A percentile compares a stretch with the other conserved stretches of the same genome.
Conservation (phyloP, 2,797 vertebrate species). For the Novumbra hubbsi region DNA sequence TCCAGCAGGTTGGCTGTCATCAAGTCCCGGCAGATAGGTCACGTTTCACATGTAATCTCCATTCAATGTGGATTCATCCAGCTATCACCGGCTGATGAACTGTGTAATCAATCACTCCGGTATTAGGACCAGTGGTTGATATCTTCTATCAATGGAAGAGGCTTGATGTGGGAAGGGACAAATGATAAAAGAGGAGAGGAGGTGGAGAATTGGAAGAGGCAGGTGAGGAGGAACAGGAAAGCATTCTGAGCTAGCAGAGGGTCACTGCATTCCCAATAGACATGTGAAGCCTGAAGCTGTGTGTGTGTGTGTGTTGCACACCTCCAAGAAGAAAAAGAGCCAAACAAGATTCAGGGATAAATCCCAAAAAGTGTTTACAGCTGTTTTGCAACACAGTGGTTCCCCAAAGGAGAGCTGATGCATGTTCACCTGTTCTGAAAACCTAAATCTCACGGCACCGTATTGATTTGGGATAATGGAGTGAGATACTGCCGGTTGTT, state of each 20-base stretch:
- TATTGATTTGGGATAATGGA: slow-evolving; percentile 10
- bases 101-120: not conserved
- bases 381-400: slow-evolving; percentile 42
- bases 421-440: slow-evolving; percentile 44
- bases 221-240: not conserved
- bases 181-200: not conserved
- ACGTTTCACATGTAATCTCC: not conserved
- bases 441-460: slow-evolving; percentile 29
- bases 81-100: not conserved
- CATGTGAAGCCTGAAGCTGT: not conserved
- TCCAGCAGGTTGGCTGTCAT: not conserved
- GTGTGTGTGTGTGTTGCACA: not conserved
- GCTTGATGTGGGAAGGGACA: not conserved
- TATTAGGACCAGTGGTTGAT: not conserved
- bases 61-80: not conserved
- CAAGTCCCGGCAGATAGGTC: not conserved
- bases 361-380: slow-evolving; percentile 38
- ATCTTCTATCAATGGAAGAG: not conserved
- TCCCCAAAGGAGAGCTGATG: slow-evolving; percentile 33
- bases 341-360: slow-evolving; percentile 20
- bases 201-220: not conserved
- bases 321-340: not conserved
- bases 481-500: not conserved
- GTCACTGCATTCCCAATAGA: not conserved
- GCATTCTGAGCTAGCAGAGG: not conserved